Evolutionary conservation across 92 coral and sea anemone genomes (phyloP).

Genomic region (Actinostola sp.): DNA sequence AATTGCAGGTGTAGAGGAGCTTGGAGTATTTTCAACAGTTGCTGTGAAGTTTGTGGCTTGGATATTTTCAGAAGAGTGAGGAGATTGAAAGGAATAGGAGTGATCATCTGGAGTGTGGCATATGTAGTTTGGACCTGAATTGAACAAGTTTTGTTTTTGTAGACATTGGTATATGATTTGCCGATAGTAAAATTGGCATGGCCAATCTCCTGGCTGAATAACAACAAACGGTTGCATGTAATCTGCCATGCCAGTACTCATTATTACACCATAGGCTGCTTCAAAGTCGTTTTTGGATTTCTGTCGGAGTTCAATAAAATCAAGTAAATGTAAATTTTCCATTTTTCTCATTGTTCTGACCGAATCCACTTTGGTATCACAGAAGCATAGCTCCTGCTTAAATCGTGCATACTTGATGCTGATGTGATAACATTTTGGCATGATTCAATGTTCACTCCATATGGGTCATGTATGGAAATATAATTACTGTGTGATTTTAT

Average conservation of each 20-base stretch:
- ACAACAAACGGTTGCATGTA: neutral
- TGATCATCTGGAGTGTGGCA: no score
- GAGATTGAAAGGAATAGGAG: no score
- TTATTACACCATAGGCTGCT: neutral
- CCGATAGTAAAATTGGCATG: constrained; percentile 39
- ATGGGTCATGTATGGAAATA: constrained; percentile 6
- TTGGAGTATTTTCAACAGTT: no score
- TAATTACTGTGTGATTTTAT: neutral
- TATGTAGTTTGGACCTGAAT: no score
- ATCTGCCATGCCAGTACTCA: neutral
- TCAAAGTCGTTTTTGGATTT: neutral
- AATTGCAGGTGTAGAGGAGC: no score
- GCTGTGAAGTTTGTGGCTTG: no score
- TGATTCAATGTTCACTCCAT: constrained; percentile 6
- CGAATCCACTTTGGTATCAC: constrained; percentile 35
- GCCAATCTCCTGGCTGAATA: neutral
- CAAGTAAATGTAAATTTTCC: neutral
- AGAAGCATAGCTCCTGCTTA: constrained; percentile 20
- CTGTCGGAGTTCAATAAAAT: neutral
- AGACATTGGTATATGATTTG: neutral
- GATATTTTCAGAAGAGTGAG: no score
- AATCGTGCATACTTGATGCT: constrained; percentile 5
- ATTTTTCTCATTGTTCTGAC: neutral
- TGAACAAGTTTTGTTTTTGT: no score
- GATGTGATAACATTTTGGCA: constrained; percentile 11